Base-by-base conservation (phyloP, 1,140 invertebrate species). In the Lepidurus arcticus region DNA sequence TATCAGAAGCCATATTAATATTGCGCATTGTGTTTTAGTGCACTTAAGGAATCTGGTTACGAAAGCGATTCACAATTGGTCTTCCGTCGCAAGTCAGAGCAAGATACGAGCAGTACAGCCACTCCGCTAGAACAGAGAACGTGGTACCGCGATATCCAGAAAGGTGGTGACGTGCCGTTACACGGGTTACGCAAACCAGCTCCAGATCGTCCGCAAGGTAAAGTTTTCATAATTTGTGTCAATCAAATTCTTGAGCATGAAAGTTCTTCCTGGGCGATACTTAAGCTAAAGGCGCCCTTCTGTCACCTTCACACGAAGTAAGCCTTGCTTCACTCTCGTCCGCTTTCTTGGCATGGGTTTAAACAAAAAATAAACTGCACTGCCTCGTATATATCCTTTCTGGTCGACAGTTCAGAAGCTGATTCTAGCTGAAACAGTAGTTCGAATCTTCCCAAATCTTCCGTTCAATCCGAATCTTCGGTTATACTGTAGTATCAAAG, bases 131-230 rank as follows among this genome's bases (percentile, higher is more conserved):
- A 96, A 82, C 91, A 94, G 81, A 89, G 91, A 80, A 89, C 91
- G 78, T 91, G 91, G 11, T 98, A 98, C 84, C 91, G 92, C 84
- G 91, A 89, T 26, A 90, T 96, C 76, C 94, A 95, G 84, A 92
- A 91, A 80, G 96, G 96, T 7, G 95, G 95, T 2, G 95, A 98
- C 86, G 93, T 95, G 1, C 94, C 94, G 43, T 87, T 96, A 24
- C 91, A 94, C 81, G 94, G 94, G 73, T 89, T 96, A 81, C 88
- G 94, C 34, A 96, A 96, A 85, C 90, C 91, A 53, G 93, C 93
- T 16, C 96, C 95, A 6, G 92, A 94, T 84, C 89, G 90, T 84
- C 92, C 92, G 10, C 93, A 92, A 90, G 92, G 93, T 94, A 86
- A 86, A 88, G 45, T 16, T 9, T 21, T 74, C 47, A 80, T 79